Evolutionary conservation across 2,113 vertebrate species (phyloP).

Genomic region (Nycticryphes semicollaris): DNA sequence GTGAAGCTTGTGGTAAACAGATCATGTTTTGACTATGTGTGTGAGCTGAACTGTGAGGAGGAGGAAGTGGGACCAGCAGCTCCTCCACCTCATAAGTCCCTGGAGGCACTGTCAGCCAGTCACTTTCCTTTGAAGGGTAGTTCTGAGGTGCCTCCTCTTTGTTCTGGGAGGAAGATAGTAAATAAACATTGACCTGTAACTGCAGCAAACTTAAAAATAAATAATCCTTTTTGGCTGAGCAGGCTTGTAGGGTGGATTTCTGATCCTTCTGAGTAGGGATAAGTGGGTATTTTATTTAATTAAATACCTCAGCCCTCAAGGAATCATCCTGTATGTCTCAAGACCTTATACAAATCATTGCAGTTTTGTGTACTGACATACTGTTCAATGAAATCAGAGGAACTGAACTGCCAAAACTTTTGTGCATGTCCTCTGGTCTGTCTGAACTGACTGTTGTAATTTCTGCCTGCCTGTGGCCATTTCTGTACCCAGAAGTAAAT

Average conservation of each 20-base stretch:
- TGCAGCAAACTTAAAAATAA: not conserved
- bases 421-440: not conserved
- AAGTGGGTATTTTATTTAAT: not conserved
- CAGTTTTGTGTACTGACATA: not conserved
- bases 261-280: not conserved
- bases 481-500: not conserved
- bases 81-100: not conserved
- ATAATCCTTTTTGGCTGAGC: not conserved
- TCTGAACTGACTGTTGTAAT: not conserved
- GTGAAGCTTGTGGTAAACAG: not conserved
- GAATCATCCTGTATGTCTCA: not conserved
- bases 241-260: not conserved
- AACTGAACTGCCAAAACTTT: not conserved
- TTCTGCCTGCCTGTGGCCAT: not conserved
- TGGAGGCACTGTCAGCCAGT: not conserved
- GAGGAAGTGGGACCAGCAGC: slow-evolving; percentile 21
- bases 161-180: slow-evolving; percentile 5
- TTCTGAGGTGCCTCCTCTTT: slow-evolving; percentile 24
- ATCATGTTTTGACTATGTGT: not conserved
- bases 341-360: not conserved
- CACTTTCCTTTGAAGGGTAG: slow-evolving; percentile 6
- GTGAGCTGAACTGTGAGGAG: slow-evolving; percentile 5
- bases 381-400: not conserved
- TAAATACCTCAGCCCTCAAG: not conserved
- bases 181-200: not conserved